These are phyloP conservation scores for Medauroidea extradentata DNA, from an alignment of 1,140 invertebrate species.

Conservation along the genomic window DNA sequence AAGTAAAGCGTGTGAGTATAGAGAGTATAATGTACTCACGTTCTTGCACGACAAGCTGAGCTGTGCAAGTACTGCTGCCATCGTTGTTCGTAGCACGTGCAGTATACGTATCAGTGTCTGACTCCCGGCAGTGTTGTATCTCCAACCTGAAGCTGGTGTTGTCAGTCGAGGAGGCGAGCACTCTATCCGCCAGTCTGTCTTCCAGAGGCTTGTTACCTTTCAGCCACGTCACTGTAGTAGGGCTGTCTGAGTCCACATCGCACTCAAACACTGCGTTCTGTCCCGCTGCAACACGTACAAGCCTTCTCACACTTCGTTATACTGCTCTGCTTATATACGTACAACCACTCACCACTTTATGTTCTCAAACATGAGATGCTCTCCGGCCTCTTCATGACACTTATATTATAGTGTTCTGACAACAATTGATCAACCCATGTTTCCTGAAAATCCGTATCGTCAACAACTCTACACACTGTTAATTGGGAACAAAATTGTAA, in stretches of 20 bases:
- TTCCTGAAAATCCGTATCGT: too few relatives aligned
- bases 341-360: too few relatives aligned
- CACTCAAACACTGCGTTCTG: slow-evolving; percentile 82
- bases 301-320: too few relatives aligned
- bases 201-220: slow-evolving; percentile 83
- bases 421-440: too few relatives aligned
- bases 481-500: too few relatives aligned
- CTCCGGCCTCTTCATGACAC: too few relatives aligned
- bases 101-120: slow-evolving; percentile 87
- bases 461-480: too few relatives aligned
- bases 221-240: slow-evolving; percentile 71
- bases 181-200: slow-evolving; percentile 69
- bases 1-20: too few relatives aligned
- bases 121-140: slow-evolving; percentile 73
- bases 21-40: too few relatives aligned
- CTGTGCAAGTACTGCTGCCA: slow-evolving; percentile 72
- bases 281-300: slow-evolving; percentile 59
- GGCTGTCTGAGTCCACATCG: slow-evolving; percentile 56
- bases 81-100: slow-evolving; percentile 79
- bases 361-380: too few relatives aligned
- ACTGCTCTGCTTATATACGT: too few relatives aligned
- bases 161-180: slow-evolving; percentile 55
- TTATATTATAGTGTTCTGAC: too few relatives aligned
- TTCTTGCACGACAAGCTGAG: slow-evolving; percentile 78
- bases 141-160: slow-evolving; percentile 59